Percentiles rank a stretch among this genome's conserved stretches.
Evolutionary conservation across 2,797 vertebrate genomes (phyloP).

Genomic region (Macrochelys suwanniensis): DNA sequence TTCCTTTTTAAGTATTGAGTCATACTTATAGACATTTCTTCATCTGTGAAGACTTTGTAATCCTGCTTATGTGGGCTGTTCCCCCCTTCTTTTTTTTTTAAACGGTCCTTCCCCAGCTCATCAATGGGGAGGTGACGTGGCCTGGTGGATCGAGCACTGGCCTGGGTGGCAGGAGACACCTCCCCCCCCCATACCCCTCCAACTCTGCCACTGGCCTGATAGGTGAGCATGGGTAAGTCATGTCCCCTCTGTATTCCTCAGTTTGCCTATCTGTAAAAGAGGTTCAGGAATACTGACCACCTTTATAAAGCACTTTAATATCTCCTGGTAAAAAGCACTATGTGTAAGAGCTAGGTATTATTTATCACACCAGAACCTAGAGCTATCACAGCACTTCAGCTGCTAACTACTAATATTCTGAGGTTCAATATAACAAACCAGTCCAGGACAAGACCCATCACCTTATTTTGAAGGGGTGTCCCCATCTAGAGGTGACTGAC

Average conservation of each 20-base stretch:
- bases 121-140: neutral
- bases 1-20: too few relatives aligned
- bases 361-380: neutral
- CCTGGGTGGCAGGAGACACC: neutral
- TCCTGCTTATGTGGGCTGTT: neutral
- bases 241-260: neutral
- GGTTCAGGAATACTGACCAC: neutral
- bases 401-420: neutral
- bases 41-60: neutral
- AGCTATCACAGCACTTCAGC: neutral
- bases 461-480: neutral
- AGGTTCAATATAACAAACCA: accelerated
- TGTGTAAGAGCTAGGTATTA: accelerated
- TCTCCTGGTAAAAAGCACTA: neutral
- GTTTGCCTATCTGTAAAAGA: neutral
- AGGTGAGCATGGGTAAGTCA: neutral
- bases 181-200: accelerated
- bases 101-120: neutral
- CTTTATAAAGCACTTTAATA: neutral
- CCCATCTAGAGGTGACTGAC: accelerated
- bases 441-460: neutral
- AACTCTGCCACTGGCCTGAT: neutral
- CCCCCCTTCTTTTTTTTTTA: neutral
- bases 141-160: neutral
- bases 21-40: neutral